Percentiles rank a stretch among this genome's conserved stretches.
Conservation (phyloP, 1,140 invertebrate species). For the Megathymus violae region DNA sequence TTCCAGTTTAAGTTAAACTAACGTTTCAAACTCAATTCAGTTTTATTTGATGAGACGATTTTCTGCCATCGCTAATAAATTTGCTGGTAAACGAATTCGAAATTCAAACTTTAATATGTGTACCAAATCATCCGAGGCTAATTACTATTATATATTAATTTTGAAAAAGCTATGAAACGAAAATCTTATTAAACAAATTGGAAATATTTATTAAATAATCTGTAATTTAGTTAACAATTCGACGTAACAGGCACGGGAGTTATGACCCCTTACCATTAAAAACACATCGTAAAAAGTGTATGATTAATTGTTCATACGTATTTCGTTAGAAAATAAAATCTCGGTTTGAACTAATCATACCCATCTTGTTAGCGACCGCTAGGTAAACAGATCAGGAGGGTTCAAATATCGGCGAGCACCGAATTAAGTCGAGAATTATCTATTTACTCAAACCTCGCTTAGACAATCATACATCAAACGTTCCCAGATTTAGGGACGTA, state of each 20-base stretch:
- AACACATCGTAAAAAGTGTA: too few species aligned
- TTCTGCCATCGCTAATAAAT: background rate
- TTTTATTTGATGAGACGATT: constrained; percentile 1
- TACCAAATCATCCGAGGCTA: background rate
- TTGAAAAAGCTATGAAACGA: too few species aligned
- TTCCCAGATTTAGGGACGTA: background rate
- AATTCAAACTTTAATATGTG: constrained; percentile 4
- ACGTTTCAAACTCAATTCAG: constrained; percentile 9
- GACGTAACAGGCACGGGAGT: too few species aligned
- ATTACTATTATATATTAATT: too few species aligned
- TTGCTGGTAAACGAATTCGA: constrained; percentile 3
- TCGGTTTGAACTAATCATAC: constrained; percentile 41
- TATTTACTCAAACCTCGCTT: constrained; percentile 7
- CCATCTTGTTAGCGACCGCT: constrained; percentile 45
- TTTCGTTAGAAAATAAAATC: background rate
- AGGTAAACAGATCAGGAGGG: constrained; percentile 39
- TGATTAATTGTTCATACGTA: too few species aligned
- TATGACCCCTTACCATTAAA: too few species aligned
- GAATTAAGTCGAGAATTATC: constrained; percentile 4
- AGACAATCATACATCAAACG: constrained; percentile 15
- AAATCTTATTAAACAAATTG: too few species aligned
- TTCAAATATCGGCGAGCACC: constrained; percentile 11
- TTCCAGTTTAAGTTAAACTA: constrained; percentile 11
- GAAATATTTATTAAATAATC: too few species aligned
- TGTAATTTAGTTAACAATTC: too few species aligned